Evolutionary conservation across 2,113 vertebrate species (phyloP).

Genomic region (Psammodynastes pulverulentus): DNA sequence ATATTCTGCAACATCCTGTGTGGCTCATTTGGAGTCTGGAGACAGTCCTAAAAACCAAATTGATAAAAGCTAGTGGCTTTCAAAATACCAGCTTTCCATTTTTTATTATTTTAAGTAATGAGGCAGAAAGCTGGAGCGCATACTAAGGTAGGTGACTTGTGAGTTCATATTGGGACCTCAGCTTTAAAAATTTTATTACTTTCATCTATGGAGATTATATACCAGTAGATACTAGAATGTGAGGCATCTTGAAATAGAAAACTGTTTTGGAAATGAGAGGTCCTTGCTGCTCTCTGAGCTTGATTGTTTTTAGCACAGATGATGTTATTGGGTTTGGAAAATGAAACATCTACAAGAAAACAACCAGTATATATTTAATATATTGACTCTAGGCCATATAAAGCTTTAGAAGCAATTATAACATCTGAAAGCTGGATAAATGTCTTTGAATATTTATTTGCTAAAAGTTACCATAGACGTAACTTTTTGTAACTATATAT

Average conservation of each 20-base stretch:
- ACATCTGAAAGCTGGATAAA: neutral
- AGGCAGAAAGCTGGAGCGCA: neutral
- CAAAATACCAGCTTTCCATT: neutral
- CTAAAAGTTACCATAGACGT: neutral
- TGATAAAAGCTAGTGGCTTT: neutral
- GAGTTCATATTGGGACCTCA: neutral
- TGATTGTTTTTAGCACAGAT: neutral
- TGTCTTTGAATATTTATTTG: neutral
- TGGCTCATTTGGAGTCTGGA: neutral
- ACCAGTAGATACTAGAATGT: neutral
- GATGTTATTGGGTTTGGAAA: neutral
- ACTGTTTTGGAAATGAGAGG: neutral
- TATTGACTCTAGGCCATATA: neutral
- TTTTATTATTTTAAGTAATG: neutral
- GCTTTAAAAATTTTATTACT: neutral
- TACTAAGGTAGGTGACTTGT: neutral
- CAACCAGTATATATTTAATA: neutral
- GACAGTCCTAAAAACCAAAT: neutral
- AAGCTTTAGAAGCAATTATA: neutral
- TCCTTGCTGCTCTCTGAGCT: neutral
- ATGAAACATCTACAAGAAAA: neutral
- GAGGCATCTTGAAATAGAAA: neutral
- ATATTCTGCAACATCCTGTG: neutral
- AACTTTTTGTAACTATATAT: neutral
- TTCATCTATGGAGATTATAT: neutral